Base-by-base conservation (phyloP, 2,888 invertebrate species). In the Herminia tarsipennalis region DNA sequence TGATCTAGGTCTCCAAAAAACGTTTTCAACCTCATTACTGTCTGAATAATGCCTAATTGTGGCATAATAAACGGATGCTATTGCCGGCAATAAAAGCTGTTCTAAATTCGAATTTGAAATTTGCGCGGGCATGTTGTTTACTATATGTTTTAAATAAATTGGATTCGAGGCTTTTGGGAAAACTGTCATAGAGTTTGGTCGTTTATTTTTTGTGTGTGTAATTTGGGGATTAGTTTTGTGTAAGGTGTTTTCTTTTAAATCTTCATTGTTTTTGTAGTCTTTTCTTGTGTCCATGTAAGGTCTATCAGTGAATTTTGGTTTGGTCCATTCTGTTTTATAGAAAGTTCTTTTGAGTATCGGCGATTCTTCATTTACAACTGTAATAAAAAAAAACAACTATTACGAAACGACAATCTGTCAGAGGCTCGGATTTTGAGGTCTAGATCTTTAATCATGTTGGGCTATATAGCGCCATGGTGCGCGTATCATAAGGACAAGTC, bases 291-390 rank as follows among this genome's bases (percentile, higher is more conserved):
- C 36, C 0, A 10, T 30, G 20, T 52, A 56, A 0, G 65, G 56
- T 10, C 59, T 66, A 6, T n/a, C 45, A 1, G 44, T 32, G 8
- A 47, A 66, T 24, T 56, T 56, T 0, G 65, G 65, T 5, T 66
- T 66, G 0, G 38, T 46, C 66, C 65, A 66, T 47, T 59, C 57
- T 0, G 64, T 66, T 46, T 40, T 63, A 39, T 22, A 57, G 16
- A 66, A 70, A 12, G 40, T 53, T 34, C 65, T 52, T 2, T 37
- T 40, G 0, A 57, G 30, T 2, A 54, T 20, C 1, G 59, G 62
- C 0, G 55, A 54, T 2, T 44, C 28, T 46, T 59, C 60, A 13
- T 58, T 64, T n/a, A 24, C 32, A 2, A 64, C 74, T 74, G 59
- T 0, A 6, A 27, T 22, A 10, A 18, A 13, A 43, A 45, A 18